phyloP scores from a whole-genome alignment of 2,888 invertebrate genomes.

The Syrphus vitripennis region DNA sequence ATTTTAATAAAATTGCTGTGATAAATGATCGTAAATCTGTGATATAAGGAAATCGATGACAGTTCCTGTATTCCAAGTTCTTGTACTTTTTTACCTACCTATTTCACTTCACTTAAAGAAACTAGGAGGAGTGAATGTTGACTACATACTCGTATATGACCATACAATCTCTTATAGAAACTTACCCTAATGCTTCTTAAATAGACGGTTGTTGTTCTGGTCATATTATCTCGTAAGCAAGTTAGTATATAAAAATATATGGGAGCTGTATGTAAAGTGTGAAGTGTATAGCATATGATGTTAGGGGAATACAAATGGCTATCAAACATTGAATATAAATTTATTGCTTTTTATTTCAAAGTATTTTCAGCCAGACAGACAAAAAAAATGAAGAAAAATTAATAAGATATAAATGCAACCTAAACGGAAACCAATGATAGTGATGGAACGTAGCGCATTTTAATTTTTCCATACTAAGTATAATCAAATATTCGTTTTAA shows the following conservation, averaged over 20 bases:
- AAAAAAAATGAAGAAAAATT: background rate
- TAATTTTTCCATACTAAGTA: constrained; percentile 24
- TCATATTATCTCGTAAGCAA: background rate
- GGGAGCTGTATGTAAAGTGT: constrained; percentile 47
- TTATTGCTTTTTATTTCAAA: background rate
- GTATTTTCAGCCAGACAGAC: background rate
- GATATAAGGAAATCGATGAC: constrained; percentile 67
- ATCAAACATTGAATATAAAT: constrained; percentile 25
- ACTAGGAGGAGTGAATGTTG: constrained; percentile 1
- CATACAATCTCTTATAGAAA: constrained; percentile 43
- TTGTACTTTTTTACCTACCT: background rate
- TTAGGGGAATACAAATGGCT: constrained; percentile 58
- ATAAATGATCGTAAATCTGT: constrained; percentile 68
- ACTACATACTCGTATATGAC: background rate
- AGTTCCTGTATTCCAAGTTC: constrained; percentile 47
- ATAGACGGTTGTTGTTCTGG: background rate
- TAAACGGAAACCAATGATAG: constrained; percentile 50
- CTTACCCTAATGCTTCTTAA: constrained; percentile 48
- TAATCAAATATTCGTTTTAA: background rate
- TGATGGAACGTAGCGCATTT: constrained; percentile 53
- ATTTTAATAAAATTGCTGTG: constrained; percentile 62
- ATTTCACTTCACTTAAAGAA: background rate
- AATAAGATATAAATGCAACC: constrained; percentile 35
- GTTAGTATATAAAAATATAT: background rate
- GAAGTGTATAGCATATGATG: constrained; percentile 49